Percentiles rank a stretch among this genome's conserved stretches.
These are phyloP conservation scores for Hippopotamus amphibius DNA, from an alignment of 2,113 vertebrate species.

Conservation along the genomic window DNA sequence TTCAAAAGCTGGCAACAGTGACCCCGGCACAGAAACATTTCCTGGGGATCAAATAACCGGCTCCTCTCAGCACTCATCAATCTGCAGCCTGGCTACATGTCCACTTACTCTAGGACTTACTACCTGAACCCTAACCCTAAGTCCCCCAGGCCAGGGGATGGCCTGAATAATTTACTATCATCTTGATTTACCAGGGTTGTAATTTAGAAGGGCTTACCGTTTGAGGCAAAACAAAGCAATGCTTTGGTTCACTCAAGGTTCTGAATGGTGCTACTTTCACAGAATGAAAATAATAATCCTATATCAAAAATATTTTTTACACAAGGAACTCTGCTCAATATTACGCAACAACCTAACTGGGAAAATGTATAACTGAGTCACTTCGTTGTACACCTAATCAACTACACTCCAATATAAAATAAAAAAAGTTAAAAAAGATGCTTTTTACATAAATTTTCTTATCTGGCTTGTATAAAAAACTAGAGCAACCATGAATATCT, in stretches of 20 bases:
- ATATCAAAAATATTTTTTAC: not conserved
- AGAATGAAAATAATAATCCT: not conserved
- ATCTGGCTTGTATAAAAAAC: not conserved
- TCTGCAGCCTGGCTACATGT: constrained; percentile 60
- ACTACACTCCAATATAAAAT: no score
- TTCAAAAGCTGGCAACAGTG: constrained; percentile 74
- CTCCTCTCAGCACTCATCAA: constrained; percentile 76
- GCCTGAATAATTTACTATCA: constrained; percentile 78
- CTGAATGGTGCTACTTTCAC: not conserved
- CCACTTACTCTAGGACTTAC: constrained; percentile 76
- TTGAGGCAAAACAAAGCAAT: constrained; percentile 65
- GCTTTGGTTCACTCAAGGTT: constrained; percentile 24
- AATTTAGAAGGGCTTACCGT: constrained; percentile 72
- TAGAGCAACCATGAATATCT: not conserved
- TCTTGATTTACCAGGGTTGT: constrained; percentile 75
- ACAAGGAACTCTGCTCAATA: no score
- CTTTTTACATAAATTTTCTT: not conserved
- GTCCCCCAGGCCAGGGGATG: constrained; percentile 70
- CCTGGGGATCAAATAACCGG: constrained; percentile 82
- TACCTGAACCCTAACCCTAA: constrained; percentile 80
- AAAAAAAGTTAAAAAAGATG: not conserved
- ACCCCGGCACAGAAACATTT: constrained; percentile 81
- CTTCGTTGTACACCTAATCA: no score
- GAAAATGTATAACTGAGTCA: no score
- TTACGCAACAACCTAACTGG: no score